phyloP scores from a whole-genome alignment of 2,113 vertebrate species.

The Perca schrenkii region DNA sequence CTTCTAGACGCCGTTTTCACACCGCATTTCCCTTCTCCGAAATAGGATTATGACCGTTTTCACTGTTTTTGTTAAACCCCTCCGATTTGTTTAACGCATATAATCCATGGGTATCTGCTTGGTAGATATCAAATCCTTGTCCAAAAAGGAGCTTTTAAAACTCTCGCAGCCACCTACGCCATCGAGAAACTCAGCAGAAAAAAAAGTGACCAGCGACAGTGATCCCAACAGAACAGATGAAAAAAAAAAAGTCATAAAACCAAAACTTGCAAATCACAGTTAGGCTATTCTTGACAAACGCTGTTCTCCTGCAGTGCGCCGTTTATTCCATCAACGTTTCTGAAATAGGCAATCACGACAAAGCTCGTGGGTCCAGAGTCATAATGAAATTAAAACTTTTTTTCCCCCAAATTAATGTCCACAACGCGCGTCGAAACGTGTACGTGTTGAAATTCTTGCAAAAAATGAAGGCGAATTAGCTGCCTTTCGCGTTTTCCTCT shows the following conservation, averaged over 20 bases:
- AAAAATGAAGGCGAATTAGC: slow-evolving; percentile 24
- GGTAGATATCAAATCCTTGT: slow-evolving; percentile 35
- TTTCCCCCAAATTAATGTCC: slow-evolving; percentile 1
- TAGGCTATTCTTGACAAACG: slow-evolving; percentile 27
- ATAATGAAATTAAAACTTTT: slow-evolving; percentile 25
- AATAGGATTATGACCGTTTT: neutral
- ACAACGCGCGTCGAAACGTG: slow-evolving; percentile 2
- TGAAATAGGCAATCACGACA: slow-evolving; percentile 20
- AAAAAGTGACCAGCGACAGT: slow-evolving; percentile 43
- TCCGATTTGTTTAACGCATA: slow-evolving; percentile 25
- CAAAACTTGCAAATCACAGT: slow-evolving; percentile 44
- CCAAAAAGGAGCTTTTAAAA: slow-evolving; percentile 8
- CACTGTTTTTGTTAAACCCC: slow-evolving; percentile 10
- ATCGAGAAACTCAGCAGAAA: slow-evolving; percentile 52
- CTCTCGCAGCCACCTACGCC: slow-evolving; percentile 45
- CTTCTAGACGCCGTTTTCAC: slow-evolving; percentile 78
- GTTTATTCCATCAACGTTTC: slow-evolving; percentile 50
- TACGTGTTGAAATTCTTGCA: neutral
- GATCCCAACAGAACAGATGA: slow-evolving; percentile 36
- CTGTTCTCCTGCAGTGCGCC: slow-evolving; percentile 15
- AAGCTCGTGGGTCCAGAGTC: slow-evolving; percentile 24
- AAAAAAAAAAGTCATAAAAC: slow-evolving; percentile 61
- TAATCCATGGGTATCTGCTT: slow-evolving; percentile 44
- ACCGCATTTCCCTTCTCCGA: slow-evolving; percentile 72
- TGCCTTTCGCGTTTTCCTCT: slow-evolving; percentile 34